Evolutionary conservation across 2,888 invertebrate species (phyloP).

Genomic region (Himalopsyche anomala): DNA sequence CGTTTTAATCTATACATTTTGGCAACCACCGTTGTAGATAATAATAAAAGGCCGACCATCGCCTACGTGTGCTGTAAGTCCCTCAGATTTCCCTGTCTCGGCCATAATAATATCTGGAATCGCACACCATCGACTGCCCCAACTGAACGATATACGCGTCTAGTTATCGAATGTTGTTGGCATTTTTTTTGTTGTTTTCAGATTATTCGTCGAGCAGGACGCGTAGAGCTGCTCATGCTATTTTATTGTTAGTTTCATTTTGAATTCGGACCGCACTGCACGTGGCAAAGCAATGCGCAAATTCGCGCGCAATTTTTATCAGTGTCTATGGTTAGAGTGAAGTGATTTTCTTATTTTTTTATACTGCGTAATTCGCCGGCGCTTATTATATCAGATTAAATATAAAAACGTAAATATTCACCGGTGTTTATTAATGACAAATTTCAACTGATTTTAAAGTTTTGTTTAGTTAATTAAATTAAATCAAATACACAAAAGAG

Average conservation of each 20-base stretch:
- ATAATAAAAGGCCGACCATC: constrained; percentile 30
- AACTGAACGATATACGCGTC: constrained; percentile 19
- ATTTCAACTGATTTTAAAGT: too few relatives aligned
- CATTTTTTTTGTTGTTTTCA: not conserved
- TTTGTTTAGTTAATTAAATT: too few relatives aligned
- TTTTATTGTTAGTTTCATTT: constrained; percentile 16
- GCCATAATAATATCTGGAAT: constrained; percentile 29
- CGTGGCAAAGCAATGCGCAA: constrained; percentile 5
- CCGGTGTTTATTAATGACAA: too few relatives aligned
- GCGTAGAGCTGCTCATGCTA: constrained; percentile 1
- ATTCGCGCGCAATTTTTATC: constrained; percentile 30
- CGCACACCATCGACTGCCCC: constrained; percentile 20
- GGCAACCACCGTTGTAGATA: constrained; percentile 5
- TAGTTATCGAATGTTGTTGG: constrained; percentile 8
- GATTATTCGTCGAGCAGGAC: constrained; percentile 12
- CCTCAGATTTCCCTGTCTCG: constrained; percentile 34
- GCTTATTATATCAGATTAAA: too few relatives aligned
- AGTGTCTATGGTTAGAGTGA: not conserved
- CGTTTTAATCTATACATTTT: not conserved
- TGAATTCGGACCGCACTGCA: constrained; percentile 19
- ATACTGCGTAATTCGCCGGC: not conserved
- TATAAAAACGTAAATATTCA: too few relatives aligned
- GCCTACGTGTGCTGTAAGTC: constrained; percentile 8
- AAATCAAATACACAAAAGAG: too few relatives aligned
- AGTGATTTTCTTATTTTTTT: not conserved